Evolutionary conservation across 2,113 vertebrate genomes (phyloP).

Genomic region (Laterallus jamaicensis): DNA sequence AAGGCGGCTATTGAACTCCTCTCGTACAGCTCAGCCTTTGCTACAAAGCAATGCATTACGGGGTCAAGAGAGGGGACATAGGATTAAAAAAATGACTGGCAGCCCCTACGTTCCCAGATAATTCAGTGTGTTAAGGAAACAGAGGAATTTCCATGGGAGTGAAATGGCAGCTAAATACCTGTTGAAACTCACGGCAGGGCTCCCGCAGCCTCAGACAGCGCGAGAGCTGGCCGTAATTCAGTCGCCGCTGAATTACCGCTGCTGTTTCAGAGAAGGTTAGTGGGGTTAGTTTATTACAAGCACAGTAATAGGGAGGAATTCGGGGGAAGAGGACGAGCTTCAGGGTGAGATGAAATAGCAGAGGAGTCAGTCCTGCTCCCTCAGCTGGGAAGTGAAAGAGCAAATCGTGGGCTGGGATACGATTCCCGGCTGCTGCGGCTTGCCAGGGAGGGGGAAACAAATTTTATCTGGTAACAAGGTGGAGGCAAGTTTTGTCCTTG

Average conservation of each 20-base stretch:
- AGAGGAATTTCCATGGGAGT: constrained; percentile 1
- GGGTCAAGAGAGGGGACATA: background rate
- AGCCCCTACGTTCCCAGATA: background rate
- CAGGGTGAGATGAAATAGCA: background rate
- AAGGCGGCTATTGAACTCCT: background rate
- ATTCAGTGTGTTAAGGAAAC: constrained; percentile 9
- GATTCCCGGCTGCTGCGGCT: rapidly evolving
- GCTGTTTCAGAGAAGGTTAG: background rate
- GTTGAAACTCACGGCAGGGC: background rate
- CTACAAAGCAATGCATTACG: background rate
- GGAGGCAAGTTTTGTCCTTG: background rate
- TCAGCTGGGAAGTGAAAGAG: rapidly evolving
- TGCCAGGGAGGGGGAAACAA: background rate
- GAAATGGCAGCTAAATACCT: background rate
- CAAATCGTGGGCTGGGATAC: background rate
- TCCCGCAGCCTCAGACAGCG: background rate
- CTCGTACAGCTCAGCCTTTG: background rate
- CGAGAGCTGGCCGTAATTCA: background rate
- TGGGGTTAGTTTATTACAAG: background rate
- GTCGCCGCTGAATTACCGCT: background rate
- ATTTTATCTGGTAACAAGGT: background rate
- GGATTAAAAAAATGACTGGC: background rate
- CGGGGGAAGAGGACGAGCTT: background rate
- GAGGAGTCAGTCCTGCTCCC: background rate
- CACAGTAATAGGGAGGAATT: background rate